Conservation (phyloP, 2,113 vertebrate genomes). For the Fregata magnificens region DNA sequence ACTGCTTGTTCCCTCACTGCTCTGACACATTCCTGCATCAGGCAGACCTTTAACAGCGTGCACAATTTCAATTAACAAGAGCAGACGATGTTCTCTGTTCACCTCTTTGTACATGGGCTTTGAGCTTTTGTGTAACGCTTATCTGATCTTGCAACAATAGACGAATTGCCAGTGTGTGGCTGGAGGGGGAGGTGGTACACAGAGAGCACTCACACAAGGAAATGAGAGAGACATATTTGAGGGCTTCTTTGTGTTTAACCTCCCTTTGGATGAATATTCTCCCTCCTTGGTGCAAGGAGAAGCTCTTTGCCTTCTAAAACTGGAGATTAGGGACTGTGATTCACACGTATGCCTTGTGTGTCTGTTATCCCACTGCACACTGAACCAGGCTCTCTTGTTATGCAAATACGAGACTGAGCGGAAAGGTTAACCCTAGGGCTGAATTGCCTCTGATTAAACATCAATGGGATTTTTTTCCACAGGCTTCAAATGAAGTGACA, state of each 20-base stretch:
- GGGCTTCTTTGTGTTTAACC: background rate
- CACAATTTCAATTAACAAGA: background rate
- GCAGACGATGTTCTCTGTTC: background rate
- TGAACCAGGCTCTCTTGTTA: background rate
- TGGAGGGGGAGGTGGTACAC: background rate
- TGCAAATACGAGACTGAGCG: background rate
- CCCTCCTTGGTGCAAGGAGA: background rate
- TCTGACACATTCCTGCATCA: background rate
- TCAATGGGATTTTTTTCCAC: conserved; percentile 11
- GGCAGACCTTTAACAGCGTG: background rate
- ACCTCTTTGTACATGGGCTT: background rate
- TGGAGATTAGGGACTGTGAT: background rate
- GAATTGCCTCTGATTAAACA: conserved; percentile 32
- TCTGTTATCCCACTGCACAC: background rate
- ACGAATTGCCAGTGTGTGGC: background rate
- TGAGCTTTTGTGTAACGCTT: background rate
- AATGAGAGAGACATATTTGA: background rate
- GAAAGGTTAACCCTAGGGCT: background rate
- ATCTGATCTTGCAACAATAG: background rate
- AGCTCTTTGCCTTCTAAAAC: background rate
- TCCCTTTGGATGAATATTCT: background rate
- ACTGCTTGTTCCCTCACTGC: background rate
- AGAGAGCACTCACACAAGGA: background rate
- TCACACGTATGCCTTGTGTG: background rate
- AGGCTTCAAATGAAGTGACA: background rate